Evolutionary conservation across 2,797 vertebrate genomes (phyloP).

Genomic region (Propithecus perrieri): DNA sequence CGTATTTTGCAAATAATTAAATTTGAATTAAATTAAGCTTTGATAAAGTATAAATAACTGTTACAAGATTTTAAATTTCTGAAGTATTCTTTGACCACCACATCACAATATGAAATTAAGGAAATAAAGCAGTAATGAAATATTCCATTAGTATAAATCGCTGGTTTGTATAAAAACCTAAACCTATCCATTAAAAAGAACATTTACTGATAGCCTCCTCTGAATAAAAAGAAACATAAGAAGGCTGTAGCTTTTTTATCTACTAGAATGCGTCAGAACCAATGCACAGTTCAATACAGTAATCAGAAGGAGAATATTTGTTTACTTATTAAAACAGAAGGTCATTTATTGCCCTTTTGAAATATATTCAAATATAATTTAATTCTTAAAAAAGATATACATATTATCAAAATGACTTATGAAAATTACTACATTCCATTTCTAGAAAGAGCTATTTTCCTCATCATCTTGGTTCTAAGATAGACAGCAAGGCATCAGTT

Average conservation of each 20-base stretch:
- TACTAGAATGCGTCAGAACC: neutral
- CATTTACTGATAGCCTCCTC: neutral
- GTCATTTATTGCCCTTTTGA: neutral
- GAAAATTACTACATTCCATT: slow-evolving; percentile 11
- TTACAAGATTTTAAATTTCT: neutral
- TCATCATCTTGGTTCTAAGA: neutral
- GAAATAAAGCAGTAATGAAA: neutral
- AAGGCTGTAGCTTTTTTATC: neutral
- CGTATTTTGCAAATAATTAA: slow-evolving; percentile 13
- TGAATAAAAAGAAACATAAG: slow-evolving; percentile 31
- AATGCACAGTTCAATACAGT: neutral
- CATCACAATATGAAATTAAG: slow-evolving; percentile 4
- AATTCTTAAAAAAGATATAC: neutral
- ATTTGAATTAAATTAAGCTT: slow-evolving; percentile 27
- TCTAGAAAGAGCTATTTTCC: slow-evolving; percentile 33
- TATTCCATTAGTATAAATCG: neutral
- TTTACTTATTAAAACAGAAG: slow-evolving; percentile 25
- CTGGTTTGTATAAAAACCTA: neutral
- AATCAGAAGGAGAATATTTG: neutral
- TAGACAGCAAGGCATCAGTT: neutral
- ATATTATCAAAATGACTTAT: neutral
- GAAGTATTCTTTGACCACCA: neutral
- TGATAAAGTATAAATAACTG: slow-evolving; percentile 36
- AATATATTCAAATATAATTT: slow-evolving; percentile 20
- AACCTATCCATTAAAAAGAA: neutral